Conservation (phyloP, 2,113 vertebrate species). For the Neopipo cinnamomea region DNA sequence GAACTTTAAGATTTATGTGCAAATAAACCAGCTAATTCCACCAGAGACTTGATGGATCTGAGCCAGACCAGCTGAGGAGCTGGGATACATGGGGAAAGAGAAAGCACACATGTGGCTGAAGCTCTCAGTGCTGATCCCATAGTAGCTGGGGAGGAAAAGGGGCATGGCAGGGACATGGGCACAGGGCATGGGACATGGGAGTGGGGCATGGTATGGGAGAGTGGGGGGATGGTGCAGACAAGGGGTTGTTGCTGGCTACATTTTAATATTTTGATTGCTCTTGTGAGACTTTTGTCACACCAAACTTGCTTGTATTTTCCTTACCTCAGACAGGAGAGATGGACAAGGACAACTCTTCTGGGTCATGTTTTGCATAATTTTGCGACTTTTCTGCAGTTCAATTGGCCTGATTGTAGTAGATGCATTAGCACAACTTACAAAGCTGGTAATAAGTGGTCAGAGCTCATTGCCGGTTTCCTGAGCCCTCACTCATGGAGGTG, state of each 20-base stretch:
- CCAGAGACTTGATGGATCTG: not conserved
- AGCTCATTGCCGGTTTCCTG: not conserved
- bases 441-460: not conserved
- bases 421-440: not conserved
- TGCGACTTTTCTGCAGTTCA: not conserved
- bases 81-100: rapidly evolving
- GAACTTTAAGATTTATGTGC: not conserved
- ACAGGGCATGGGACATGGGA: not conserved
- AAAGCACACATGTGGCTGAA: rapidly evolving
- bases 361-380: not conserved
- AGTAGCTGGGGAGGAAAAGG: not conserved
- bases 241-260: not conserved
- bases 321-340: not conserved
- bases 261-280: not conserved
- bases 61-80: not conserved
- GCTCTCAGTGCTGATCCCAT: not conserved
- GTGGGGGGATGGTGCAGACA: rapidly evolving
- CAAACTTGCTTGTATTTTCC: not conserved
- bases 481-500: not conserved
- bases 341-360: not conserved
- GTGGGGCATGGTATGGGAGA: rapidly evolving
- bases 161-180: not conserved
- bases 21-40: not conserved
- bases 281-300: not conserved
- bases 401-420: not conserved